These are phyloP conservation scores for Bombyx huttoni DNA, from an alignment of 2,888 invertebrate species.

Conservation along the genomic window DNA sequence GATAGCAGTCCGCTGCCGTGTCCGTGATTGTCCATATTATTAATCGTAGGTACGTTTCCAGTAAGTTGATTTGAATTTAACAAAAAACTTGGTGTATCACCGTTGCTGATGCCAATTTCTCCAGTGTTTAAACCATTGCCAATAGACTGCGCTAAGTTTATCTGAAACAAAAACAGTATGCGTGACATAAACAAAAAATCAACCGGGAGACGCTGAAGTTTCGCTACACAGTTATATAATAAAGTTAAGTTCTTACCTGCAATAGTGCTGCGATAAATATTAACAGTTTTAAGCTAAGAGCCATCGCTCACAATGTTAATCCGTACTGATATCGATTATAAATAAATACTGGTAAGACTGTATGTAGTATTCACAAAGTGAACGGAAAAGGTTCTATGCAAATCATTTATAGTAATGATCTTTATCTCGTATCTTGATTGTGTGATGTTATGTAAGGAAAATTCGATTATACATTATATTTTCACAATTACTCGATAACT, in stretches of 20 bases:
- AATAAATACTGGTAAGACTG: neutral
- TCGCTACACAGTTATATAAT: neutral
- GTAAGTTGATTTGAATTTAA: neutral
- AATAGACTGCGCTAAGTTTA: neutral
- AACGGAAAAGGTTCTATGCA: neutral
- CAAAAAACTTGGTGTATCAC: neutral
- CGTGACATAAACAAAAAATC: neutral
- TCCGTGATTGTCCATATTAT: neutral
- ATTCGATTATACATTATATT: neutral
- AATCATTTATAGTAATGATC: neutral
- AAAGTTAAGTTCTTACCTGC: neutral
- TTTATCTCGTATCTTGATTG: neutral
- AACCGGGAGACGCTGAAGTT: neutral
- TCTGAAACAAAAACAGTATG: neutral
- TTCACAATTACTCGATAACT: neutral
- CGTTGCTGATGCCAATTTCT: neutral
- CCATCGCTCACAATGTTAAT: neutral
- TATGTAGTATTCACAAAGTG: neutral
- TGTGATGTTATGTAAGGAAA: conserved; percentile 1
- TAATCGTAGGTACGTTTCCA: neutral
- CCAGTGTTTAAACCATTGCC: neutral
- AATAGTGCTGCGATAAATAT: neutral
- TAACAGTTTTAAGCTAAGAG: neutral
- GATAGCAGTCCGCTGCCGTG: neutral
- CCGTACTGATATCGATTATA: neutral